Conservation (phyloP, 2,888 invertebrate species). For the Idaea aversata region DNA sequence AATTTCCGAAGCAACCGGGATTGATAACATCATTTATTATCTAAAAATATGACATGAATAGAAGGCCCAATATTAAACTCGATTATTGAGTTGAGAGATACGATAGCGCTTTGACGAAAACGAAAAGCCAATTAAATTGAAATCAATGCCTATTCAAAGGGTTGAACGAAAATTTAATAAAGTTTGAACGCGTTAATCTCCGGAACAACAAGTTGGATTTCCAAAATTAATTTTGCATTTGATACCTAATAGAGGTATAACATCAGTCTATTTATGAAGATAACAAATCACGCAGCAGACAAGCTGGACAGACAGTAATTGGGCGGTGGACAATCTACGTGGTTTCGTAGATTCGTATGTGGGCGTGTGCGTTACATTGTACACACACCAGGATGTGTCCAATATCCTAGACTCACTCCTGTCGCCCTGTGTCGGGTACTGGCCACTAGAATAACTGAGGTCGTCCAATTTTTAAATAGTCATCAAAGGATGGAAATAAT, state of each 20-base stretch:
- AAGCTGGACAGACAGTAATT: neutral
- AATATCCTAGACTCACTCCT: constrained; percentile 17
- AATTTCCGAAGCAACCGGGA: neutral
- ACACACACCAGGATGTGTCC: constrained; percentile 28
- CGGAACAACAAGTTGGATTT: too few relatives aligned
- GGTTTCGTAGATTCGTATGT: constrained; percentile 28
- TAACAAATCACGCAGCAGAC: neutral
- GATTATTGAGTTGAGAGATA: neutral
- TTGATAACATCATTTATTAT: neutral
- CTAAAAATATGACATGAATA: neutral
- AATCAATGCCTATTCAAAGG: neutral
- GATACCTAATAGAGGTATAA: neutral
- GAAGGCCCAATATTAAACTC: neutral
- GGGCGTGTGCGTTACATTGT: constrained; percentile 26
- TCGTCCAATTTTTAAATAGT: neutral
- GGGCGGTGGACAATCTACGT: neutral
- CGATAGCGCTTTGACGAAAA: neutral
- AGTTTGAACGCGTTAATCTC: too few relatives aligned
- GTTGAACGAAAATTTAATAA: neutral
- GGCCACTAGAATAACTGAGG: constrained; percentile 1
- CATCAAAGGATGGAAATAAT: neutral
- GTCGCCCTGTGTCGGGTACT: neutral
- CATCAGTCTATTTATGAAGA: neutral
- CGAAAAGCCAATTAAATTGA: neutral
- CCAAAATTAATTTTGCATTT: too few relatives aligned